Evolutionary conservation across 2,797 vertebrate species (phyloP).

Genomic region (Anguilla megastoma): DNA sequence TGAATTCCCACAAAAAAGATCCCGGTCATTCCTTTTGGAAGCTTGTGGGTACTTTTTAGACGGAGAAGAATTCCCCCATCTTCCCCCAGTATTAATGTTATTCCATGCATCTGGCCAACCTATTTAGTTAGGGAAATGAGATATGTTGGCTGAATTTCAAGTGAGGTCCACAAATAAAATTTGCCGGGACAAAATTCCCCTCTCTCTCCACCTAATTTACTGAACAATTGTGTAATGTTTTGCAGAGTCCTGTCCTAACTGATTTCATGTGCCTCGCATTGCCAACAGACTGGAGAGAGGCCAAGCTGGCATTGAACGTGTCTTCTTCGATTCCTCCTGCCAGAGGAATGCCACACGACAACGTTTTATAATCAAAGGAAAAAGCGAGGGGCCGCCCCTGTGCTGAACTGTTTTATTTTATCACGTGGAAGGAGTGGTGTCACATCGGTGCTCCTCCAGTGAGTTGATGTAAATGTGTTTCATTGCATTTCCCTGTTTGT

Average conservation of each 20-base stretch:
- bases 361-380: slow-evolving; percentile 4
- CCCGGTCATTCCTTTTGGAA: not conserved
- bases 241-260: slow-evolving; percentile 32
- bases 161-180: not conserved
- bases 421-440: not conserved
- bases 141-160: slow-evolving; percentile 22
- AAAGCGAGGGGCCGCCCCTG: not conserved
- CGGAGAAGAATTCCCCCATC: not conserved
- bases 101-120: not conserved
- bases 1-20: not conserved
- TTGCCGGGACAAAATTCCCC: not conserved
- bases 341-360: slow-evolving; percentile 25
- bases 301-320: slow-evolving; percentile 1
- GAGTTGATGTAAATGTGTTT: slow-evolving; percentile 14
- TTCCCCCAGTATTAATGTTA: not conserved
- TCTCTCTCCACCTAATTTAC: slow-evolving; percentile 21
- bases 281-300: slow-evolving; percentile 14
- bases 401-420: slow-evolving; percentile 2
- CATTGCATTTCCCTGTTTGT: slow-evolving; percentile 26
- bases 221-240: slow-evolving; percentile 12
- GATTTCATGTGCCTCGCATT: slow-evolving; percentile 27
- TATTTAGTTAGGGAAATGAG: not conserved
- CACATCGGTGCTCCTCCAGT: slow-evolving; percentile 27
- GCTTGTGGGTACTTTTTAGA: not conserved
- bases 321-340: slow-evolving; percentile 1